Evolutionary conservation across 2,797 vertebrate species (phyloP).

Genomic region (Bryconaethiops microstoma): DNA sequence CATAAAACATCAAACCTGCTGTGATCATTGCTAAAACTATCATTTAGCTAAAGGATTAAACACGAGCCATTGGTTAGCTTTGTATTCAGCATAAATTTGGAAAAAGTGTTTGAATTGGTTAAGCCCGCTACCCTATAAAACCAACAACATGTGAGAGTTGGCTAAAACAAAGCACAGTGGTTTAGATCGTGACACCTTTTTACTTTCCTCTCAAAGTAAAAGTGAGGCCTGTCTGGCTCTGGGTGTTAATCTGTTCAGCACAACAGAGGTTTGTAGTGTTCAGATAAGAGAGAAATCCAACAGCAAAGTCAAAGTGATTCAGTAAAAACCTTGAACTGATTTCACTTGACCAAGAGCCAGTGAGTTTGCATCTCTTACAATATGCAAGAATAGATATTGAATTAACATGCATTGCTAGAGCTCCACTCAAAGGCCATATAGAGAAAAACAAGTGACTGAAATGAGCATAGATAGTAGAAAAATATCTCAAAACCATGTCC

Average conservation of each 20-base stretch:
- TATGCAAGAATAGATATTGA: not conserved
- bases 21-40: not conserved
- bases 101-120: not conserved
- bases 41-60: not conserved
- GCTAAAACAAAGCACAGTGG: not conserved
- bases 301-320: not conserved
- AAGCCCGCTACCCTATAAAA: not conserved
- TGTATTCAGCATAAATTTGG: not conserved
- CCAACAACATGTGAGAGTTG: not conserved
- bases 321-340: not conserved
- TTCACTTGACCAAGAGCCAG: slow-evolving; percentile 4
- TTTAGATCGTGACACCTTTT: no score
- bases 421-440: not conserved
- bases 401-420: slow-evolving; percentile 1
- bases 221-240: not conserved
- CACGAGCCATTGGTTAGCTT: not conserved
- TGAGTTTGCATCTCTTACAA: not conserved
- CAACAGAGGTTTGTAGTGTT: no score
- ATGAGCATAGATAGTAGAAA: no score
- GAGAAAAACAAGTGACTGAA: not conserved
- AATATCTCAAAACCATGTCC: no score
- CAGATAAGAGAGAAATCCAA: not conserved
- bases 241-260: not conserved
- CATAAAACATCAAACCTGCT: not conserved
- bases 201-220: no score